These are phyloP conservation scores for Naso thynnoides DNA, from an alignment of 2,797 vertebrate species.

Conservation along the genomic window DNA sequence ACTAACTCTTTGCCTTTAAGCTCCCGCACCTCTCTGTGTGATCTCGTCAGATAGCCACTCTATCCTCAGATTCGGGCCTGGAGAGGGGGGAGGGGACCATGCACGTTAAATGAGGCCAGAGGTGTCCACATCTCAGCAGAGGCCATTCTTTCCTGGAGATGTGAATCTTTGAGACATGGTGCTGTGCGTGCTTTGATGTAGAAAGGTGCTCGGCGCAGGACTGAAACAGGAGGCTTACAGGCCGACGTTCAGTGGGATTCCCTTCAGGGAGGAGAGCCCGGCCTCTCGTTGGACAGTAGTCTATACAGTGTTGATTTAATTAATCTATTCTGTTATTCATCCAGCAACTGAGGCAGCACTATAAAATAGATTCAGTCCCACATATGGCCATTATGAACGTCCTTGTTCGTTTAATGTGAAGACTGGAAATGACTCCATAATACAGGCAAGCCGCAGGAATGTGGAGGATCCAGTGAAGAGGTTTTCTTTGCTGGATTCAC, in stretches of 20 bases:
- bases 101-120: constrained; percentile 83
- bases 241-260: constrained; percentile 72
- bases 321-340: constrained; percentile 58
- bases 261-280: constrained; percentile 71
- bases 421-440: constrained; percentile 60
- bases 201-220: constrained; percentile 80
- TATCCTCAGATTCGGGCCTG: constrained; percentile 74
- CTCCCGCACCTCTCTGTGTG: constrained; percentile 83
- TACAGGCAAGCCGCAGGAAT: constrained; percentile 61
- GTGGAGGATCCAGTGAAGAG: constrained; percentile 41
- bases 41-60: constrained; percentile 84
- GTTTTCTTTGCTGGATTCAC: constrained; percentile 55
- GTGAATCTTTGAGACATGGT: constrained; percentile 80
- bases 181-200: constrained; percentile 84
- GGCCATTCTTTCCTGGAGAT: constrained; percentile 86
- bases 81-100: constrained; percentile 68
- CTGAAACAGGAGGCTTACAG: constrained; percentile 79
- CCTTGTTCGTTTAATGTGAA: constrained; percentile 62
- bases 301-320: constrained; percentile 77
- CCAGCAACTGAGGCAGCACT: constrained; percentile 44
- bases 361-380: constrained; percentile 53
- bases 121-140: constrained; percentile 84
- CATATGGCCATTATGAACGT: constrained; percentile 65
- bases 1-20: constrained; percentile 85
- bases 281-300: constrained; percentile 68